Evolutionary conservation across 2,797 vertebrate genomes (phyloP).

Genomic region (Thamnophis elegans): DNA sequence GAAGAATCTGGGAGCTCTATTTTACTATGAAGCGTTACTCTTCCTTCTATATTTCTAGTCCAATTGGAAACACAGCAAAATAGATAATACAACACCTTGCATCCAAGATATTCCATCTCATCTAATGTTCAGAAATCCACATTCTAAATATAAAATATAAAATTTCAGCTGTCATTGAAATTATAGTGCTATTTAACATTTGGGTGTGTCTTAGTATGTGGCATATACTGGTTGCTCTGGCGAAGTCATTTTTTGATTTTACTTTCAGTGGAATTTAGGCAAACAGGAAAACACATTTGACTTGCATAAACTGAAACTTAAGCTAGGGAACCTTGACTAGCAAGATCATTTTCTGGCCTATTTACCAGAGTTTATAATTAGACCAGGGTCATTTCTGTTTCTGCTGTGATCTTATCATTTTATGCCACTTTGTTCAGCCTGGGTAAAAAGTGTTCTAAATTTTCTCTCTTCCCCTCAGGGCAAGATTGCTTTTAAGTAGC

Average conservation of each 20-base stretch:
- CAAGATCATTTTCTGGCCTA: neutral
- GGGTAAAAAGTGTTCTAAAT: neutral
- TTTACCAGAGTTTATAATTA: neutral
- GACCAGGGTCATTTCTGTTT: neutral
- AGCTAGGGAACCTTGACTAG: neutral
- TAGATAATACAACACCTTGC: neutral
- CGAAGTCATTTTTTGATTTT: neutral
- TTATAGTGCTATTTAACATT: neutral
- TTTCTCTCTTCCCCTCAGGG: neutral
- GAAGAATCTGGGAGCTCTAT: neutral
- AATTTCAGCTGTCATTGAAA: neutral
- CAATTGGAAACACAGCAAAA: constrained; percentile 6
- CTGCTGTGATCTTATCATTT: neutral
- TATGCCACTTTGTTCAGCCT: neutral
- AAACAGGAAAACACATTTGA: neutral
- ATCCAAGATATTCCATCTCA: neutral
- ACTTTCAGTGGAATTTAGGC: neutral
- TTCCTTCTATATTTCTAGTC: neutral
- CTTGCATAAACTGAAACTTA: neutral
- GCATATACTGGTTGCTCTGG: neutral
- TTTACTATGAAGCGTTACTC: constrained; percentile 7
- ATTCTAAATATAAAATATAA: constrained; percentile 11
- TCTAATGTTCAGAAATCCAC: neutral
- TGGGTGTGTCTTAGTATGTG: neutral
- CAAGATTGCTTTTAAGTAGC: neutral